Evolutionary conservation across 2,888 invertebrate species (phyloP).

Genomic region (Apamea anceps): DNA sequence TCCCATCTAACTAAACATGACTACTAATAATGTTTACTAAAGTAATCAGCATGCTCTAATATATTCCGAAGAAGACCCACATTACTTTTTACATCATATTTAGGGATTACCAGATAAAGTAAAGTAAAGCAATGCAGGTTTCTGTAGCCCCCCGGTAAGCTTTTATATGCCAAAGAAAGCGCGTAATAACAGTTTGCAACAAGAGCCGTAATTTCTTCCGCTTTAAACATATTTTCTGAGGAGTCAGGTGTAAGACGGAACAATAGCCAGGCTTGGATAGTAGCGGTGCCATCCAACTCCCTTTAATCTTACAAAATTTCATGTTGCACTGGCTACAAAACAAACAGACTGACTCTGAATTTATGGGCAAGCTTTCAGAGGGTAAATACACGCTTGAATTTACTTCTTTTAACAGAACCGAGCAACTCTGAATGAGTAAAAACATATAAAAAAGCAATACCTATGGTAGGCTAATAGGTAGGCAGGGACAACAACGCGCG

Average conservation of each 20-base stretch:
- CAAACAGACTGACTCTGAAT: not conserved
- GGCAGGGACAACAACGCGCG: not conserved
- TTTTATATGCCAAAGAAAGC: conserved; percentile 41
- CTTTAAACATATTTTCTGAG: conserved; percentile 54
- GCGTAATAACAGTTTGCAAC: conserved; percentile 57
- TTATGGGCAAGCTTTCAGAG: too few species aligned
- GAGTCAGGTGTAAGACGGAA: conserved; percentile 34
- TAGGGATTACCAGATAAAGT: conserved; percentile 20
- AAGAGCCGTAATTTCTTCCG: conserved; percentile 60
- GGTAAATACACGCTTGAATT: not conserved
- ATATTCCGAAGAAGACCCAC: conserved; percentile 20
- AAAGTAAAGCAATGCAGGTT: conserved; percentile 22
- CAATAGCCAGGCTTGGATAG: conserved; percentile 13
- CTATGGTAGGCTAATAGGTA: too few species aligned
- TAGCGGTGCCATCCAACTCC: not conserved
- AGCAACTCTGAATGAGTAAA: not conserved
- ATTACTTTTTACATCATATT: conserved; percentile 46
- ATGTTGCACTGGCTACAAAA: not conserved
- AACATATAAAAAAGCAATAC: not conserved
- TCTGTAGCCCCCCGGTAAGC: conserved; percentile 17
- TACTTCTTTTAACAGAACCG: not conserved
- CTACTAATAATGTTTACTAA: not conserved
- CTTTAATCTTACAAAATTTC: conserved; percentile 8
- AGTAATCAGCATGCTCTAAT: conserved; percentile 14
- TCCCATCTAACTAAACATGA: not conserved